Evolutionary conservation across 2,797 vertebrate species (phyloP).

Genomic region (Neomorphus geoffroyi): DNA sequence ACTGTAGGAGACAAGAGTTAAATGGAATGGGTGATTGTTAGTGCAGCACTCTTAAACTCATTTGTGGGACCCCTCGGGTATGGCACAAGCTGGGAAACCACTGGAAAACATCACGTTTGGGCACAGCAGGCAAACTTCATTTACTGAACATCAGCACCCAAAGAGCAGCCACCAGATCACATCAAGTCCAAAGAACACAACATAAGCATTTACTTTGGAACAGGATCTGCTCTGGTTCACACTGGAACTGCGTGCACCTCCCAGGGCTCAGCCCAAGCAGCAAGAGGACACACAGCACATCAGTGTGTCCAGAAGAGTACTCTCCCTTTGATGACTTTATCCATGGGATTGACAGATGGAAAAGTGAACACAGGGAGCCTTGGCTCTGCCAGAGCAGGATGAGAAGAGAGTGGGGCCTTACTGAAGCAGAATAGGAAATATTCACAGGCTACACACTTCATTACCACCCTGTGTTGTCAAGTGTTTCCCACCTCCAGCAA

Average conservation of each 20-base stretch:
- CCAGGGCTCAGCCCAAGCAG: background rate
- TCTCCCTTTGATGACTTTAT: background rate
- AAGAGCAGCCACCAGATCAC: rapidly evolving
- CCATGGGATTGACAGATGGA: background rate
- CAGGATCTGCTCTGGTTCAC: background rate
- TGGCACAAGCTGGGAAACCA: background rate
- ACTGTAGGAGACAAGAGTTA: background rate
- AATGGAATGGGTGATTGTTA: no score
- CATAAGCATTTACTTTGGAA: rapidly evolving
- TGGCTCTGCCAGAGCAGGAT: background rate
- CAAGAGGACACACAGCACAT: rapidly evolving
- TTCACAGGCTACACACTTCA: background rate
- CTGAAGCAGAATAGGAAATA: background rate
- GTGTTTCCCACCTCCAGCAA: background rate
- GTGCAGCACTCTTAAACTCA: background rate
- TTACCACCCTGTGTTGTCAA: background rate
- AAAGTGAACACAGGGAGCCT: rapidly evolving
- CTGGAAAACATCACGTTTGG: rapidly evolving
- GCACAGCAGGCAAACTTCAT: background rate
- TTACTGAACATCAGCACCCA: background rate
- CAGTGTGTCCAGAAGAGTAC: background rate
- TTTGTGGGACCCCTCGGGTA: rapidly evolving
- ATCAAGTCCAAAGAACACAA: background rate
- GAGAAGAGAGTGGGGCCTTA: rapidly evolving
- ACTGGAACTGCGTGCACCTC: background rate